A percentile compares a stretch with the other conserved stretches of the same genome.
Conservation (phyloP, 2,888 invertebrate genomes). For the Megastigmus dorsalis region DNA sequence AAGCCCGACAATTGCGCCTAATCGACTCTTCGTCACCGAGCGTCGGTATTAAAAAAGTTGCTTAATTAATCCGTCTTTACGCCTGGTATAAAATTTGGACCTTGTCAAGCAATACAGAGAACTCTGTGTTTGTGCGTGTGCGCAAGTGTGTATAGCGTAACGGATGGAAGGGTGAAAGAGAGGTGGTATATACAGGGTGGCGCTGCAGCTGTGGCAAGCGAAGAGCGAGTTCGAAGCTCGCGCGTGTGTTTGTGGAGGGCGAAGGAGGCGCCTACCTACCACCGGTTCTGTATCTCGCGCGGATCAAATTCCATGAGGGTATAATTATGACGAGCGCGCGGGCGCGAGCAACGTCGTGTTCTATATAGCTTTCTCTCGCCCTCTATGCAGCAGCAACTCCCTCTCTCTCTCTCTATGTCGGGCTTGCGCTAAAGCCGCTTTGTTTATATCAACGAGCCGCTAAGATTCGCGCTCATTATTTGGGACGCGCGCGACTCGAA, state of each 20-base stretch:
- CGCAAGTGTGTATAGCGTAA: not conserved
- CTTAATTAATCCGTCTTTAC: constrained; percentile 51
- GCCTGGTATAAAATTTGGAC: constrained; percentile 42
- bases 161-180: not conserved
- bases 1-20: constrained; percentile 4
- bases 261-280: constrained; percentile 13
- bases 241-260: constrained; percentile 5
- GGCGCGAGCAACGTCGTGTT: constrained; percentile 6
- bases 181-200: not conserved
- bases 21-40: constrained; percentile 6
- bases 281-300: constrained; percentile 27
- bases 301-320: constrained; percentile 55
- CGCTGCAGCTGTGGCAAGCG: not conserved
- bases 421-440: too few species aligned
- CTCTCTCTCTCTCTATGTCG: not conserved
- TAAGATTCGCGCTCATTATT: too few species aligned
- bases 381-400: not conserved
- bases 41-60: constrained; percentile 48
- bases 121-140: too few species aligned
- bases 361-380: not conserved
- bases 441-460: too few species aligned
- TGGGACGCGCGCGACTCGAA: too few species aligned
- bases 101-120: constrained; percentile 38
- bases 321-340: constrained; percentile 52
- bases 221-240: constrained; percentile 33